Evolutionary conservation across 2,888 invertebrate genomes (phyloP).

Genomic region (Allacma fusca): DNA sequence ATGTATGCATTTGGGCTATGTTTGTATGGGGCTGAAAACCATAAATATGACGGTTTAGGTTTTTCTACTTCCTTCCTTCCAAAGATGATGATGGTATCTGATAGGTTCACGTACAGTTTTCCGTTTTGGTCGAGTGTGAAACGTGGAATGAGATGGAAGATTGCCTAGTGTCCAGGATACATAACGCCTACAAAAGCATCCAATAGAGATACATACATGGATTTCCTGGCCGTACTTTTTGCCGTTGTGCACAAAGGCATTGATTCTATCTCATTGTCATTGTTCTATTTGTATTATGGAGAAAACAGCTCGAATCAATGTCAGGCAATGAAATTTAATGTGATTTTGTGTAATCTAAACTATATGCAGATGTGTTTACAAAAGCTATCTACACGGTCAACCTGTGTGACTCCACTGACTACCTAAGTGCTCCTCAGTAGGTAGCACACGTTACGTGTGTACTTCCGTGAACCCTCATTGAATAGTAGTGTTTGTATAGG

Average conservation of each 20-base stretch:
- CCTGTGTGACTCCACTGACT: not conserved
- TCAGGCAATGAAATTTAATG: conserved; percentile 30
- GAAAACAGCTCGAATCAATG: conserved; percentile 11
- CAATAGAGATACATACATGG: not conserved
- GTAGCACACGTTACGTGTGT: too few relatives aligned
- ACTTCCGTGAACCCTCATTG: too few relatives aligned
- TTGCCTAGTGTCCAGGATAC: not conserved
- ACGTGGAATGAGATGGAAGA: not conserved
- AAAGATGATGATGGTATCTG: too few relatives aligned
- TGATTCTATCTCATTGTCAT: conserved; percentile 14
- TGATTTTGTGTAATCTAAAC: not conserved
- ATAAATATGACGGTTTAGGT: too few relatives aligned
- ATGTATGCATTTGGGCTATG: too few relatives aligned
- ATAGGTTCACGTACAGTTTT: not conserved
- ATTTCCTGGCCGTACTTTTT: not conserved
- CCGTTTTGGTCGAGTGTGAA: not conserved
- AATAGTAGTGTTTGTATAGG: not conserved
- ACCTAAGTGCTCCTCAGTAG: too few relatives aligned
- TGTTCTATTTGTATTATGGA: conserved; percentile 24
- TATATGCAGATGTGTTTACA: conserved; percentile 5
- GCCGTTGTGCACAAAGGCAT: not conserved
- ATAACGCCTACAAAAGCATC: too few relatives aligned
- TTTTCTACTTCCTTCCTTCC: too few relatives aligned
- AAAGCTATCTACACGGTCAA: not conserved
- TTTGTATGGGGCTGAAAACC: too few relatives aligned